Evolutionary conservation across 2,888 invertebrate species (phyloP).

Genomic region (Platypus cylindrus): DNA sequence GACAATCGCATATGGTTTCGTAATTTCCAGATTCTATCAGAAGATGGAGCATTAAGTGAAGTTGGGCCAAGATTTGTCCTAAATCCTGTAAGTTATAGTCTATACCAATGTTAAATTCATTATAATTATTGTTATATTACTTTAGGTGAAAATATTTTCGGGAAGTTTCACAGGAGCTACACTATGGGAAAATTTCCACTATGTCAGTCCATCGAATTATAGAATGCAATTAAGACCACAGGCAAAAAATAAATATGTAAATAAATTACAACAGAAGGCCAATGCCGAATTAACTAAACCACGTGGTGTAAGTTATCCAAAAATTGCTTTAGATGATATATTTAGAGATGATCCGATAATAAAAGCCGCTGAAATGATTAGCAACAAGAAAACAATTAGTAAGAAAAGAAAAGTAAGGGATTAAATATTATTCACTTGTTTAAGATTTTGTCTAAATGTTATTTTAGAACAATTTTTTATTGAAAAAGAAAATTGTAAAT

Average conservation of each 20-base stretch:
- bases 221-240: constrained; percentile 44
- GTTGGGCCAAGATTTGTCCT: constrained; percentile 81
- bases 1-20: constrained; percentile 96
- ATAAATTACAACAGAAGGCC: constrained; percentile 68
- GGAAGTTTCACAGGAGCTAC: constrained; percentile 88
- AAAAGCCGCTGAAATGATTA: constrained; percentile 36
- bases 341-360: constrained; percentile 51
- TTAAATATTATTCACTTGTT: too few relatives aligned
- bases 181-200: constrained; percentile 87
- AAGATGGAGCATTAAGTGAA: constrained; percentile 91
- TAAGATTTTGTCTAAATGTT: too few relatives aligned
- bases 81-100: constrained; percentile 51
- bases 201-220: constrained; percentile 79
- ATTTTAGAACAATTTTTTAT: too few relatives aligned
- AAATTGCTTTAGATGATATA: constrained; percentile 61
- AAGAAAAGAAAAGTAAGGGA: neutral
- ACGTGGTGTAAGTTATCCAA: constrained; percentile 54
- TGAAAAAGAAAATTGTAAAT: too few relatives aligned
- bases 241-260: constrained; percentile 49
- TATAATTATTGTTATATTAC: constrained; percentile 6
- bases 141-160: constrained; percentile 83
- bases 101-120: neutral
- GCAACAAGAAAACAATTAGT: neutral
- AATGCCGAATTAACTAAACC: constrained; percentile 60
- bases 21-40: constrained; percentile 93